phyloP scores from a whole-genome alignment of 2,888 invertebrate species.

The Euplexia lucipara region DNA sequence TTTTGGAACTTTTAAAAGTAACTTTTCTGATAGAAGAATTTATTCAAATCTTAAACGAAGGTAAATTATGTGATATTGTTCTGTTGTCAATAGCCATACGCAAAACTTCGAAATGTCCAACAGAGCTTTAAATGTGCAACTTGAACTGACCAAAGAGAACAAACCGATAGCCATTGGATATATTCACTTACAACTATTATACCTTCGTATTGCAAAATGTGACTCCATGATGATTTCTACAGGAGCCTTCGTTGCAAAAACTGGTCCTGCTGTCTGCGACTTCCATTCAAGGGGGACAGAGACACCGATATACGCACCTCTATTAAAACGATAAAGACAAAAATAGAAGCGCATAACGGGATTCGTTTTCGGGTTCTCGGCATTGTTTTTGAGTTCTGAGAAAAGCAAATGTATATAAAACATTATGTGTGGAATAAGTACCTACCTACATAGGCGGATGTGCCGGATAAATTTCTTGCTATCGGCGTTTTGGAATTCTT shows the following conservation, averaged over 20 bases:
- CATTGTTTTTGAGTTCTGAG: slow-evolving; percentile 66
- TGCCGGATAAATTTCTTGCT: slow-evolving; percentile 34
- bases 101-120: slow-evolving; percentile 2
- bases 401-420: slow-evolving; percentile 54
- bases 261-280: slow-evolving; percentile 85
- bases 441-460: slow-evolving; percentile 37
- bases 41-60: background rate
- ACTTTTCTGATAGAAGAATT: background rate
- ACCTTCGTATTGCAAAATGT: slow-evolving; percentile 59
- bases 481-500: slow-evolving; percentile 45
- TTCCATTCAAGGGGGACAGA: slow-evolving; percentile 85
- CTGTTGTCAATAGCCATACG: slow-evolving; percentile 10
- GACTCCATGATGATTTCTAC: slow-evolving; percentile 68
- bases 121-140: slow-evolving; percentile 16
- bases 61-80: background rate
- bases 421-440: slow-evolving; percentile 21
- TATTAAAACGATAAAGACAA: slow-evolving; percentile 70
- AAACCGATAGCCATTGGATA: slow-evolving; percentile 40
- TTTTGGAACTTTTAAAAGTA: too few species aligned
- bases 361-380: slow-evolving; percentile 71
- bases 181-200: slow-evolving; percentile 47
- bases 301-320: slow-evolving; percentile 66
- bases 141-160: slow-evolving; percentile 13
- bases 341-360: slow-evolving; percentile 82
- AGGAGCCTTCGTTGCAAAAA: slow-evolving; percentile 78